Conservation (phyloP, 2,113 vertebrate genomes). For the Oreotrochilus melanogaster region DNA sequence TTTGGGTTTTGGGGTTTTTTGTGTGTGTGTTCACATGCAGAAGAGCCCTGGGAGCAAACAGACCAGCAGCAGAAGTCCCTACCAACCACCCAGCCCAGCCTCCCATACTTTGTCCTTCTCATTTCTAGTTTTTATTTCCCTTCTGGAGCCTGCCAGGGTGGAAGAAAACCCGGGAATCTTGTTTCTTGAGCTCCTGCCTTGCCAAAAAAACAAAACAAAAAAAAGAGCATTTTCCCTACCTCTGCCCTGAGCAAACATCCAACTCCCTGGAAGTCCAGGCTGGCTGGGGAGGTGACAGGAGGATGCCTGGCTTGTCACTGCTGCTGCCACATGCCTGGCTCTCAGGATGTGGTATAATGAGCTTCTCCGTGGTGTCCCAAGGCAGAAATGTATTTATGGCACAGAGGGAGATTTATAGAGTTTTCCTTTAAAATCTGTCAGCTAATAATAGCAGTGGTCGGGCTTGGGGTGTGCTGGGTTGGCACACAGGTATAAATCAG, state of each 20-base stretch:
- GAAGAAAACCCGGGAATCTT: background rate
- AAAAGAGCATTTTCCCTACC: background rate
- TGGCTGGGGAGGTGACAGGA: constrained; percentile 60
- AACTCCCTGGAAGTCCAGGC: background rate
- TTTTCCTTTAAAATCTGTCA: constrained; percentile 79
- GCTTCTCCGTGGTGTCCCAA: constrained; percentile 74
- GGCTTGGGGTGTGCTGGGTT: constrained; percentile 62
- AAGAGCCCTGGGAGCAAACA: background rate
- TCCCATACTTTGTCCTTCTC: background rate
- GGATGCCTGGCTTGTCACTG: constrained; percentile 76
- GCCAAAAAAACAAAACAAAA: background rate
- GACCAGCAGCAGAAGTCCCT: background rate
- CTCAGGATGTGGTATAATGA: constrained; percentile 82
- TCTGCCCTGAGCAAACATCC: background rate
- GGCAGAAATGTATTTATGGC: constrained; percentile 80
- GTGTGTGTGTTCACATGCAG: background rate
- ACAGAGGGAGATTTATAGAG: constrained; percentile 79
- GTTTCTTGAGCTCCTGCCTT: background rate
- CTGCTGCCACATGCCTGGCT: constrained; percentile 77
- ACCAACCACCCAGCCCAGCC: background rate
- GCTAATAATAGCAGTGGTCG: constrained; percentile 75
- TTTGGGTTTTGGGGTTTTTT: too few relatives aligned
- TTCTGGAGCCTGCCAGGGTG: background rate
- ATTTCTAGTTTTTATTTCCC: background rate
- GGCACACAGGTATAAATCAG: constrained; percentile 73